Evolutionary conservation across 1,140 invertebrate genomes (phyloP).

Genomic region (Monochamus saltuarius): DNA sequence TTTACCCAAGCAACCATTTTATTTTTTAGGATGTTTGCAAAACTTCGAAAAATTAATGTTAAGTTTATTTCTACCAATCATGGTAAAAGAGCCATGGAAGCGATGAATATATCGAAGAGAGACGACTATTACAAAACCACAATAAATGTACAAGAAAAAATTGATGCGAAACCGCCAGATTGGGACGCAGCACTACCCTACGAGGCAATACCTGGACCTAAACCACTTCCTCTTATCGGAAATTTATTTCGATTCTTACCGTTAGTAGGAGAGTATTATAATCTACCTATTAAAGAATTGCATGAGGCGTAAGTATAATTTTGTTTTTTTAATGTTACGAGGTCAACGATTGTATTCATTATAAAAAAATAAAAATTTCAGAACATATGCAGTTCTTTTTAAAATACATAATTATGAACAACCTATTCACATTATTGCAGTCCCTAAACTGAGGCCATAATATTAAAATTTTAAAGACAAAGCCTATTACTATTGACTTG

Average conservation of each 20-base stretch:
- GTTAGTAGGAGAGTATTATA: slow-evolving; percentile 22
- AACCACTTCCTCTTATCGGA: slow-evolving; percentile 51
- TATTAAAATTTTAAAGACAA: too few species aligned
- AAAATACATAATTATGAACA: too few species aligned
- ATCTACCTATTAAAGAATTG: slow-evolving; percentile 24
- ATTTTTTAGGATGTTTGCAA: too few species aligned
- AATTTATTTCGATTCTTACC: slow-evolving; percentile 49
- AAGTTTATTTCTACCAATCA: not conserved
- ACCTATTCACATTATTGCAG: too few species aligned
- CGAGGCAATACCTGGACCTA: slow-evolving; percentile 55
- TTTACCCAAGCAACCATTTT: too few species aligned
- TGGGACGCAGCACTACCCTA: slow-evolving; percentile 47
- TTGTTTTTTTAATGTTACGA: too few species aligned
- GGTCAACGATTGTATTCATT: too few species aligned
- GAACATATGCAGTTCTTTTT: too few species aligned
- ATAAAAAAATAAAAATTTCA: too few species aligned
- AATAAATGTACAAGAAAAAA: slow-evolving; percentile 4
- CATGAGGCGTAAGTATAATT: slow-evolving; percentile 22
- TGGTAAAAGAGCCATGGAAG: not conserved
- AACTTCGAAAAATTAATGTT: too few species aligned
- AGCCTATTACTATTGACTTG: too few species aligned
- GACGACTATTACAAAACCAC: slow-evolving; percentile 20
- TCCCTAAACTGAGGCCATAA: too few species aligned
- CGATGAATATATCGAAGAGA: not conserved
- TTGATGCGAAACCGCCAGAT: slow-evolving; percentile 23